These are phyloP conservation scores for Leuciscus idus DNA, from an alignment of 2,113 vertebrate species.

Conservation along the genomic window DNA sequence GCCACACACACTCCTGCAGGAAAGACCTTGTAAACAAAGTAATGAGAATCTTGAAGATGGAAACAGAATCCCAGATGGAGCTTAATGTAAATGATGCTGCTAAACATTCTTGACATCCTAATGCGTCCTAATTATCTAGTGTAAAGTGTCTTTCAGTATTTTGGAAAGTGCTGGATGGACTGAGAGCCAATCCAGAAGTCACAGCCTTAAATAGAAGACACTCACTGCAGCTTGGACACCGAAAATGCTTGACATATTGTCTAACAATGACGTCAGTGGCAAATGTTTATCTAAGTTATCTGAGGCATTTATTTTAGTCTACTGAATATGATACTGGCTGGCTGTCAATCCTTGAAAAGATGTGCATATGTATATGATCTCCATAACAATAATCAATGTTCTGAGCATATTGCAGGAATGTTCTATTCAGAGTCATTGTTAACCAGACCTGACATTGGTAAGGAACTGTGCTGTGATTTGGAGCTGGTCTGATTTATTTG, in stretches of 20 bases:
- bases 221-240: not conserved
- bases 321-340: not conserved
- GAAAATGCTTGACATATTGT: slow-evolving; percentile 2
- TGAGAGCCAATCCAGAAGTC: slow-evolving; percentile 13
- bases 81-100: slow-evolving; percentile 1
- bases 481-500: slow-evolving; percentile 42
- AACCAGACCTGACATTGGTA: slow-evolving; percentile 7
- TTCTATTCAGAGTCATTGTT: slow-evolving; percentile 1
- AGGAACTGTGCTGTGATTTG: slow-evolving; percentile 21
- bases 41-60: not conserved
- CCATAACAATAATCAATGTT: not conserved
- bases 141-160: not conserved
- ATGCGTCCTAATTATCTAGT: slow-evolving; percentile 8
- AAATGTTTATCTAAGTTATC: slow-evolving; percentile 22
- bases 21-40: not conserved
- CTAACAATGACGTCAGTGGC: slow-evolving; percentile 12
- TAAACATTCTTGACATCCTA: not conserved
- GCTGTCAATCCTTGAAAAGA: not conserved
- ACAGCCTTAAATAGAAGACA: slow-evolving; percentile 24
- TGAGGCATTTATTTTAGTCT: not conserved
- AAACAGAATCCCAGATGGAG: slow-evolving; percentile 4
- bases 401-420: not conserved
- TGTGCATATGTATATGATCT: not conserved
- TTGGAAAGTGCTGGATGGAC: slow-evolving; percentile 6
- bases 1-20: not conserved